A percentile compares a stretch with the other conserved stretches of the same genome.
Evolutionary conservation across 2,888 invertebrate genomes (phyloP).

Genomic region (Cephalotes varians): DNA sequence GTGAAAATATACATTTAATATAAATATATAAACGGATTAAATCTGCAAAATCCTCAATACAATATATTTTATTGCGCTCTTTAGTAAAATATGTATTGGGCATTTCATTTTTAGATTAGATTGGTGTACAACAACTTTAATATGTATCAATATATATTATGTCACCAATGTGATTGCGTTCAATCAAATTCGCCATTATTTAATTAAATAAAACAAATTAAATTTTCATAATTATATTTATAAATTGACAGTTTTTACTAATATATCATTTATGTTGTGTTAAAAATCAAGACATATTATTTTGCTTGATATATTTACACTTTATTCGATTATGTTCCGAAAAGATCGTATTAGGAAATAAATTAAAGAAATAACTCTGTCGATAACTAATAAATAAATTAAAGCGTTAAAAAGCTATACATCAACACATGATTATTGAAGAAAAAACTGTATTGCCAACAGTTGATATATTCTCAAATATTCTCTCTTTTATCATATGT

Average conservation of each 20-base stretch:
- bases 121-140: no score
- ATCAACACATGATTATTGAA: conserved; percentile 6
- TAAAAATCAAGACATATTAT: not conserved
- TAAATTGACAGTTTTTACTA: not conserved
- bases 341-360: not conserved
- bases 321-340: not conserved
- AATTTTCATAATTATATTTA: not conserved
- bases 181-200: not conserved
- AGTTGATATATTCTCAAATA: conserved; percentile 5
- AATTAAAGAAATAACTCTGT: not conserved
- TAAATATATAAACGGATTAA: no score
- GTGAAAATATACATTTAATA: no score
- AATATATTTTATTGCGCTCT: no score
- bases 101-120: no score
- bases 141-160: no score
- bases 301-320: not conserved
- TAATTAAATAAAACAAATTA: not conserved
- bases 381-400: not conserved
- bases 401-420: not conserved
- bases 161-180: no score
- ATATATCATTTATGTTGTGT: not conserved
- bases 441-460: conserved; percentile 15
- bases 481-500: not conserved
- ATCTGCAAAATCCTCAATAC: no score
- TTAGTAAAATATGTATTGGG: no score